Percentiles rank a stretch among this genome's conserved stretches.
phyloP scores from a whole-genome alignment of 2,797 vertebrate genomes.

The Hydrolagus colliei region DNA sequence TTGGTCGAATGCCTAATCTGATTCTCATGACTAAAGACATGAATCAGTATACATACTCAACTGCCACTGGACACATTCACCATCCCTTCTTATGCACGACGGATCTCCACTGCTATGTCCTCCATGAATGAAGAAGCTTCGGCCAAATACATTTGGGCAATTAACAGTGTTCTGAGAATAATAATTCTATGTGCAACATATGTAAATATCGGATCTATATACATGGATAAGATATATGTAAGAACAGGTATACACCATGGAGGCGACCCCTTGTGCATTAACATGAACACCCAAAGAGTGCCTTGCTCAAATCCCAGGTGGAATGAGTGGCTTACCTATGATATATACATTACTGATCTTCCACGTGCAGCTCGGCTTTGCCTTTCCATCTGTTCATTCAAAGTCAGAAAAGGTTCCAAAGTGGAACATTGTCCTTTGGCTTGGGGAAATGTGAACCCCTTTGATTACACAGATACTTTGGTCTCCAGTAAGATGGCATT shows the following conservation, averaged over 20 bases:
- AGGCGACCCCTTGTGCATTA: constrained; percentile 53
- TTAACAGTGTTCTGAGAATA: constrained; percentile 59
- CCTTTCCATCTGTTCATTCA: constrained; percentile 54
- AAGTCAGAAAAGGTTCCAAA: constrained; percentile 49
- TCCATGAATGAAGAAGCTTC: constrained; percentile 42
- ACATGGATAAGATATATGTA: constrained; percentile 66
- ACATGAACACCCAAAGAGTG: constrained; percentile 53
- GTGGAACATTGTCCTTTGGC: constrained; percentile 59
- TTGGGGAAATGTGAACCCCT: constrained; percentile 59
- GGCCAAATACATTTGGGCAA: constrained; percentile 60
- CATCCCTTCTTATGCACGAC: constrained; percentile 64
- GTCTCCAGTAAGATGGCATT: constrained; percentile 54
- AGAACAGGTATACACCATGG: constrained; percentile 54
- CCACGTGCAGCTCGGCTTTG: constrained; percentile 49
- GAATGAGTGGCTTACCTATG: constrained; percentile 52
- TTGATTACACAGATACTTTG: constrained; percentile 54
- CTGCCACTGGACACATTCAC: constrained; percentile 62
- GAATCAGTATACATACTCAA: constrained; percentile 65
- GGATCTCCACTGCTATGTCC: constrained; percentile 57
- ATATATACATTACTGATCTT: constrained; percentile 47
- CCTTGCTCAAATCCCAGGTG: constrained; percentile 55
- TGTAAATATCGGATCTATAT: constrained; percentile 69
- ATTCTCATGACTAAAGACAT: constrained; percentile 72
- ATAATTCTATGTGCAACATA: constrained; percentile 67
- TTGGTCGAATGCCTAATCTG: constrained; percentile 65